These are phyloP conservation scores for Craseonycteris thonglongyai DNA, from an alignment of 2,113 vertebrate species.

Conservation along the genomic window DNA sequence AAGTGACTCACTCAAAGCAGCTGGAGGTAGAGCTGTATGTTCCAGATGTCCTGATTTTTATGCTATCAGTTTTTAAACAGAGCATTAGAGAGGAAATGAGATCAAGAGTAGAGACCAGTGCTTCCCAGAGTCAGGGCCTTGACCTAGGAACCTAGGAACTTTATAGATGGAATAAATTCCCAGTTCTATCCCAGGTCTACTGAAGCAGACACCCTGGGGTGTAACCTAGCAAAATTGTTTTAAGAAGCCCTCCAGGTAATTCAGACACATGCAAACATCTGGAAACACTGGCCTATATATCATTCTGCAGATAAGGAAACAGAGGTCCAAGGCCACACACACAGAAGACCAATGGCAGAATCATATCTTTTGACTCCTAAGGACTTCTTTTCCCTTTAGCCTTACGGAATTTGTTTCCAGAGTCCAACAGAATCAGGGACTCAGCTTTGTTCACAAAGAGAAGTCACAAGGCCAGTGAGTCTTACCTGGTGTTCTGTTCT, in stretches of 20 bases:
- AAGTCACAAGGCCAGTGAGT: neutral
- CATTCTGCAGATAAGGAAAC: neutral
- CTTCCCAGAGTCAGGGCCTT: neutral
- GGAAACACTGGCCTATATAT: neutral
- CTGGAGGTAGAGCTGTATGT: neutral
- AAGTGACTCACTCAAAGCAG: neutral
- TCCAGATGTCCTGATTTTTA: neutral
- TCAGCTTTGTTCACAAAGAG: neutral
- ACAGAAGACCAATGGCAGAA: neutral
- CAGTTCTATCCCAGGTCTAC: neutral
- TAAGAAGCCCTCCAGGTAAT: neutral
- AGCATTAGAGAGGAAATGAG: neutral
- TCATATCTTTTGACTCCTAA: neutral
- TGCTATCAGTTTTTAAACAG: neutral
- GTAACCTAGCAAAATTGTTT: neutral
- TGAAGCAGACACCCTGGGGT: neutral
- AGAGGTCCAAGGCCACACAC: neutral
- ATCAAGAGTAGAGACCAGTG: neutral
- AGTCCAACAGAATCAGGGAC: neutral
- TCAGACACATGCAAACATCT: neutral
- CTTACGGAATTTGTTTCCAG: neutral
- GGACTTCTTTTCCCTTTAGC: neutral
- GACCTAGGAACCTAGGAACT: neutral
- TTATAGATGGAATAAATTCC: neutral
- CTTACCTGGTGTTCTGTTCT: neutral